Base-by-base conservation (phyloP, 2,888 invertebrate species). In the Bombylius major region DNA sequence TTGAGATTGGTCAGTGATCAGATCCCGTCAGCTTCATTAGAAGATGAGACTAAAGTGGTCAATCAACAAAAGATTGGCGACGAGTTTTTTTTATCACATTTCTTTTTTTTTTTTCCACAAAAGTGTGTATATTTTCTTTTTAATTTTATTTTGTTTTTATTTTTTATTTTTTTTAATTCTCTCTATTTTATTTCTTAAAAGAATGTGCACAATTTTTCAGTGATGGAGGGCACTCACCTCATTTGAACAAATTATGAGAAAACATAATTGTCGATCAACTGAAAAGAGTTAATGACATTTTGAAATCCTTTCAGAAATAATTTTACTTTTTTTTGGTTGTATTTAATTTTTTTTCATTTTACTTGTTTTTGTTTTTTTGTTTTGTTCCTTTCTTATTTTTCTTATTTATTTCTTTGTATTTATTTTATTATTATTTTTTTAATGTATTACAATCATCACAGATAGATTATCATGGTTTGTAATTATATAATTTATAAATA, bases 1-100 rank as follows among this genome's bases (percentile, higher is more conserved):
- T 55, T 55, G 50, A 55, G 55, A 50, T 55, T 55, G 55, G 55
- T 55, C 55, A 55, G 55, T 55, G 34, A 45, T 55, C 36, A 36
- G 11, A 42, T 42, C 39, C 39, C 39, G 11, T 42, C 39, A 42
- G 39, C 39, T 42, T 42, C 12, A 42, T 42, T 42, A 42, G 39
- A 42, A 42, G 39, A 11, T 42, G 39, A 42, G 14, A 46, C 55
- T 47, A 55, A 48, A 55, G 55, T 50, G 55, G 55, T 55, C 55
- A 55, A 55, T 55, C 55, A 55, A 55, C 55, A 55, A 55, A 51
- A 55, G 55, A 55, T 46, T 39, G 45, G 50, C 50, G 50, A 50
- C 50, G 50, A 51, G 46, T 50, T 55, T 36, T 42, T 42, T 42
- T 42, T 11, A 42, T 42, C 7, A 7, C 12, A 11, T 42, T 42